Evolutionary conservation across 2,888 invertebrate genomes (phyloP), one percentile per base, ranked within the genome.

Genomic region (Drosophila kambysellisi): DNA sequence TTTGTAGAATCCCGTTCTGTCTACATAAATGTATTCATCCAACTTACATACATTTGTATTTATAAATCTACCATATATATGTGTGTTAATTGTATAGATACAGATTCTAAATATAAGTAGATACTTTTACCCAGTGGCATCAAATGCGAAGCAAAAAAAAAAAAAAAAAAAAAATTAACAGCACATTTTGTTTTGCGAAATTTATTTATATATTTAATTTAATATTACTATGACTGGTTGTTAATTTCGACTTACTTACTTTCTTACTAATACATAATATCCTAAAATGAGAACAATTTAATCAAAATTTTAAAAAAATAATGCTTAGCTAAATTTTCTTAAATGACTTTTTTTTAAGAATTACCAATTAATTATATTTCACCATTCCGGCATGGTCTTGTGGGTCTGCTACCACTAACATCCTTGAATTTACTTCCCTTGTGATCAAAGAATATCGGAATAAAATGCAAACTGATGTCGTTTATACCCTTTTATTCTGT

Each of bases 81-180:
- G 29, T 41, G 41, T 57, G 41, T 30, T 56, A 25, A 41, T 57
- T 41, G 30, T 57, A 6, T 30, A 46, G 46, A 39, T 33, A 25
- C 39, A 30, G 17, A 54, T 30, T 73, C 72, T 73, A 73, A 74
- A 73, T 74, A 73, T 43, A 70, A 69, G 70, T 48, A 73, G 74
- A 73, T 75, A 74, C 67, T 72, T 68, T 70, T 75, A 66, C 72
- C 75, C 72, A 66, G 60, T 73, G 67, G 54, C 72, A 74, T 58
- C 37, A 72, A 72, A 72, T 65, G 37, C 58, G 50, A 72, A 74
- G 51, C 66, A 72, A 66, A 64, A 59, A 54, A 65, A 59, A 64
- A 37, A 20, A 25, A 29, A 52, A 53, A 32, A n/a, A 41, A 8
- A 71, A 59, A 54, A 66, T 56, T 50, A 30, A 35, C 17, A 29